A percentile compares a stretch with the other conserved stretches of the same genome.
phyloP scores from a whole-genome alignment of 2,113 vertebrate genomes.

The Pedetes capensis region DNA sequence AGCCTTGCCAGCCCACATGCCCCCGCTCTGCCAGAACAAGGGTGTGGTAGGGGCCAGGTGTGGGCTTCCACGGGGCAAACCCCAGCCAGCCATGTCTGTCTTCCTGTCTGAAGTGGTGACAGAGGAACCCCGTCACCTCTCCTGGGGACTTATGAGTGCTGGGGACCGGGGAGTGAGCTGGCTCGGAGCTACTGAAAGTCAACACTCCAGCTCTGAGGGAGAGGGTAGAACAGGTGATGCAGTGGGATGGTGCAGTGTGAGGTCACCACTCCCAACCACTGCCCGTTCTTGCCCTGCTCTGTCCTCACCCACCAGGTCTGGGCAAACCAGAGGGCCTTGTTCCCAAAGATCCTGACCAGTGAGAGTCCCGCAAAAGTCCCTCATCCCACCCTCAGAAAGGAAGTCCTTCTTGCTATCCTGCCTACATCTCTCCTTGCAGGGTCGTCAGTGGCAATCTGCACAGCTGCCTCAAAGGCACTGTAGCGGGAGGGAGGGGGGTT shows the following conservation, averaged over 20 bases:
- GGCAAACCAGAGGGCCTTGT: not conserved
- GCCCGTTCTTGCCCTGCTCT: not conserved
- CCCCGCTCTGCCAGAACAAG: not conserved
- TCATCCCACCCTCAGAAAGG: not conserved
- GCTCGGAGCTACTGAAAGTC: constrained; percentile 30
- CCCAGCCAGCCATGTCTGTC: not conserved
- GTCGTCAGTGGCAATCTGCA: not conserved
- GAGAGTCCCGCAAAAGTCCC: not conserved
- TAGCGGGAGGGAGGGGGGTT: too few species aligned
- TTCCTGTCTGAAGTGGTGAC: not conserved
- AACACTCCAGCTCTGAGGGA: constrained; percentile 34
- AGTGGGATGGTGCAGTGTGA: not conserved
- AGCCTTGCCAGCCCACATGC: not conserved
- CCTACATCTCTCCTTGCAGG: not conserved
- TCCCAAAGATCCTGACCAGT: not conserved
- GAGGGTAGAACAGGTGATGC: not conserved
- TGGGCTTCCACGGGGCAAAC: not conserved
- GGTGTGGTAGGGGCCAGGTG: not conserved
- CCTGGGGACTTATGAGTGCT: not conserved
- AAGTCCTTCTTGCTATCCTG: constrained; percentile 20
- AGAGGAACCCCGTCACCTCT: constrained; percentile 1
- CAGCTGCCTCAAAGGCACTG: not conserved
- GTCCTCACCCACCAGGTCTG: not conserved
- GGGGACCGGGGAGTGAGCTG: constrained; percentile 24
- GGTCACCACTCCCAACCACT: not conserved